Base-by-base conservation (phyloP, 2,888 invertebrate genomes). In the Myathropa florea region DNA sequence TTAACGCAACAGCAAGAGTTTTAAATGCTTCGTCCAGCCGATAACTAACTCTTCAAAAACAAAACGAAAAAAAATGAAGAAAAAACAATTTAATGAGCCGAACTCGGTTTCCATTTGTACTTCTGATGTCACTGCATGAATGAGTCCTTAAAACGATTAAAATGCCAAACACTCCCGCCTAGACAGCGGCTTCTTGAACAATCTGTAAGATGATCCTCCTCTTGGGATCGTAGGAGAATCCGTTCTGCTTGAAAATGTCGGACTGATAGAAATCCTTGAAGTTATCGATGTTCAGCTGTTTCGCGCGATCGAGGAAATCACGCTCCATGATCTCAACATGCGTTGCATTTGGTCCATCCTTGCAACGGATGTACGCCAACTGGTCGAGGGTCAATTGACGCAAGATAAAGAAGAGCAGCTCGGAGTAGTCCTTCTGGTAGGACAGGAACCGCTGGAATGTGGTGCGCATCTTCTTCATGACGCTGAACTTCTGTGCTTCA, bases 401-500 rank as follows among this genome's bases (percentile, higher is more conserved):
- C 71, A 99, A 94, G 88, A 99, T 96, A 93, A 98, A 99, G 93
- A 98, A 97, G 0, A 99, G 93, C 26, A 99, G 94, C 91, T 99
- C 99, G 90, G 98, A 97, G 94, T 98, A 97, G 93, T 99, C 99
- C 90, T 98, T 97, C 91, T 98, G 97, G 94, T 96, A 99, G 0
- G 97, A 94, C 63, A 99, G 93, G 93, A 98, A 99, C 89, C 97
- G 96, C 90, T 97, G 96, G 95, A 99, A 99, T 89, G 96, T 96
- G 73, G 88, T 96, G 93, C 96, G 95, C 98, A 99, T 99, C 64
- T 96, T 95, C 89, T 97, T 96, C 98, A 98, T 99, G 30, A 99
- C 97, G 90, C 98, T 97, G 94, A 97, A 99, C 93, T 99, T 99
- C 93, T 99, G 99, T 0, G 99, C 99, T 89, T 98, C 97, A 73